A percentile compares a stretch with the other conserved stretches of the same genome.
phyloP scores from a whole-genome alignment of 2,888 invertebrate species.

The Monopis laevigella region DNA sequence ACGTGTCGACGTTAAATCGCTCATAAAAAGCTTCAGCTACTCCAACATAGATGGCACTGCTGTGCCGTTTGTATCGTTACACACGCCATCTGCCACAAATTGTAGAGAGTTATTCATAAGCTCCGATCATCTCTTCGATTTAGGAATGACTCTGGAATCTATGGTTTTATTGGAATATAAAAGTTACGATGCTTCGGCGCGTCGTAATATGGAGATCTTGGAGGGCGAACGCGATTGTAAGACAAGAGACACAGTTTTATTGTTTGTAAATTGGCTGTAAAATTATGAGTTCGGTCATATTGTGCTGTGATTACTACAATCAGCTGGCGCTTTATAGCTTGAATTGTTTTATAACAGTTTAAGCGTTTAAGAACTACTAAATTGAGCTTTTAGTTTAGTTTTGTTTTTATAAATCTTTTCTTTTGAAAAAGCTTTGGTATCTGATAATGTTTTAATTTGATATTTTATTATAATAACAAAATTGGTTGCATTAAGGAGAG shows the following conservation, averaged over 20 bases:
- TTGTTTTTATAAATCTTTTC: no score
- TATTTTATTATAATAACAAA: no score
- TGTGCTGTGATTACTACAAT: conserved; percentile 56
- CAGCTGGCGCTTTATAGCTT: conserved; percentile 61
- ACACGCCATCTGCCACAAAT: background rate
- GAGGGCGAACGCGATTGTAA: conserved; percentile 54
- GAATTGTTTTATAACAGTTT: conserved; percentile 60
- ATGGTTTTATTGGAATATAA: conserved; percentile 62
- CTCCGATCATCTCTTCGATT: background rate
- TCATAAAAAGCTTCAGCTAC: conserved; percentile 51
- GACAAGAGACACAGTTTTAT: conserved; percentile 65
- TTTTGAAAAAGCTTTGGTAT: no score
- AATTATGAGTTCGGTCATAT: conserved; percentile 64
- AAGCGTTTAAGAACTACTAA: no score
- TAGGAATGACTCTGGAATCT: background rate
- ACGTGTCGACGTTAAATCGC: conserved; percentile 51
- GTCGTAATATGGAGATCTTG: conserved; percentile 61
- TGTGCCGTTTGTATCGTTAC: background rate
- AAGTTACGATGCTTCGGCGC: conserved; percentile 45
- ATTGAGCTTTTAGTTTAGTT: no score
- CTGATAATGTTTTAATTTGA: no score
- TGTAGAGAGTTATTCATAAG: conserved; percentile 7
- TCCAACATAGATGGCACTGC: conserved; percentile 54
- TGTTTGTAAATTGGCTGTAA: conserved; percentile 70
- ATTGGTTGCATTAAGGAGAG: no score